phyloP scores from a whole-genome alignment of 2,888 invertebrate species.

The Catocala fraxini region DNA sequence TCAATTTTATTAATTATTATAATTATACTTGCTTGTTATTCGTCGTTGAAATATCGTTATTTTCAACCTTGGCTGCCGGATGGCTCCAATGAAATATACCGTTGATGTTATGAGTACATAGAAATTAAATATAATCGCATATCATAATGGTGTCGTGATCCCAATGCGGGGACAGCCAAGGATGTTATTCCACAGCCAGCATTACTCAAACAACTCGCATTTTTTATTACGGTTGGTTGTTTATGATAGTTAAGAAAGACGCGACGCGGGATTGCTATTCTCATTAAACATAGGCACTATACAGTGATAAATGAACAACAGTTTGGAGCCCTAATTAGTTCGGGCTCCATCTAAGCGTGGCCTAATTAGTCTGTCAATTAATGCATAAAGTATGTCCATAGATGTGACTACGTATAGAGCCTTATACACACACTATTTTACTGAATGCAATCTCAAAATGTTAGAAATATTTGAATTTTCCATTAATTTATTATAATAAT shows the following conservation, averaged over 20 bases:
- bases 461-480: too few relatives aligned
- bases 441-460: too few relatives aligned
- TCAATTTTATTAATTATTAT: slow-evolving; percentile 82
- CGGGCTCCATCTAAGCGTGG: too few relatives aligned
- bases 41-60: slow-evolving; percentile 65
- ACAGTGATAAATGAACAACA: not conserved
- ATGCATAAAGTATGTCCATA: too few relatives aligned
- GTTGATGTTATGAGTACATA: slow-evolving; percentile 50
- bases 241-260: slow-evolving; percentile 46
- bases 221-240: slow-evolving; percentile 73
- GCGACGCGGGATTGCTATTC: slow-evolving; percentile 18
- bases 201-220: slow-evolving; percentile 75
- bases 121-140: slow-evolving; percentile 48
- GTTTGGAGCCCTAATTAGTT: too few relatives aligned
- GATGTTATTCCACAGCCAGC: slow-evolving; percentile 47
- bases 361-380: too few relatives aligned
- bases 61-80: slow-evolving; percentile 51
- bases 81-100: slow-evolving; percentile 37
- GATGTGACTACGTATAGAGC: too few relatives aligned
- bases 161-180: slow-evolving; percentile 45
- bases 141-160: slow-evolving; percentile 46
- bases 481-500: too few relatives aligned
- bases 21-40: slow-evolving; percentile 78
- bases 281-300: not conserved
- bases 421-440: too few relatives aligned